These are phyloP conservation scores for Miltochrista miniata DNA, from an alignment of 2,888 invertebrate species.

Conservation along the genomic window DNA sequence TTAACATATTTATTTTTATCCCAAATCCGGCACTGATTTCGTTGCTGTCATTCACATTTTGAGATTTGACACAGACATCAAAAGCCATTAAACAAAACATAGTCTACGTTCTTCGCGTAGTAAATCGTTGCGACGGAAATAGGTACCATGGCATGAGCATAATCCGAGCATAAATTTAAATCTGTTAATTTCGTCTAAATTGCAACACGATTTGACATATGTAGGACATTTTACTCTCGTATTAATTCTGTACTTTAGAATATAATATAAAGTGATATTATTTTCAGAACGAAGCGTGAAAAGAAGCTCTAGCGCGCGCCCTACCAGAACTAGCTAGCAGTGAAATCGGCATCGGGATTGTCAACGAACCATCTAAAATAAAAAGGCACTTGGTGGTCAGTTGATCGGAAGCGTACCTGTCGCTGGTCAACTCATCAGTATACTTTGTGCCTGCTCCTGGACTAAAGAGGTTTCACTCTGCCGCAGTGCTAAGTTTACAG, in stretches of 20 bases:
- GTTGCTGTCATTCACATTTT: constrained; percentile 1
- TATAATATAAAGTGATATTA: no score
- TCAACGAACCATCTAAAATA: no score
- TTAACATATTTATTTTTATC: constrained; percentile 4
- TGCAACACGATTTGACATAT: not conserved
- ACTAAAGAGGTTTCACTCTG: no score
- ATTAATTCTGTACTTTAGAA: not conserved
- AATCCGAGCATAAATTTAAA: not conserved
- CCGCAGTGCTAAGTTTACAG: no score
- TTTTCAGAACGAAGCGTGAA: no score
- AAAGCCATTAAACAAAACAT: not conserved
- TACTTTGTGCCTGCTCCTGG: no score
- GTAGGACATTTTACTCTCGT: not conserved
- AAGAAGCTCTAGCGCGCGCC: no score
- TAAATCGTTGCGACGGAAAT: not conserved
- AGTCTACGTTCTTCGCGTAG: not conserved
- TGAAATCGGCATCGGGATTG: no score
- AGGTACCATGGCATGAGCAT: not conserved
- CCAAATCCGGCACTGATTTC: not conserved
- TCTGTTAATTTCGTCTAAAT: not conserved
- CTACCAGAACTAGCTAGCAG: no score
- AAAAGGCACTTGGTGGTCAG: no score
- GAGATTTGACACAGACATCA: not conserved
- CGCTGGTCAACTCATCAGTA: no score
- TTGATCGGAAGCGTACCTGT: no score